Percentiles rank a stretch among this genome's conserved stretches.
phyloP scores from a whole-genome alignment of 1,140 invertebrate species.

The Drosophila tani region DNA sequence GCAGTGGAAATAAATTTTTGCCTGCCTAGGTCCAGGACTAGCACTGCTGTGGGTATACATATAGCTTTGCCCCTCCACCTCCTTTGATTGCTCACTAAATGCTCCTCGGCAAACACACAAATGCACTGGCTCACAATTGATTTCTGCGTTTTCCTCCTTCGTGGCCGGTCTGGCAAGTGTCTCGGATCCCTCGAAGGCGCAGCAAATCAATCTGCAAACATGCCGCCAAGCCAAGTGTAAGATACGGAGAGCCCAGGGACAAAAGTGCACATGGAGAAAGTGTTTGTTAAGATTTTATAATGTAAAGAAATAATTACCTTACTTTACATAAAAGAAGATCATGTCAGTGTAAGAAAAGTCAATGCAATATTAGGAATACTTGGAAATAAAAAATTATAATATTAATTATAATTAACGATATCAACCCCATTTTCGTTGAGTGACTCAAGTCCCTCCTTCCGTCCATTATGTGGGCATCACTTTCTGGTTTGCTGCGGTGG shows the following conservation, averaged over 20 bases:
- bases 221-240: slow-evolving; percentile 74
- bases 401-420: background rate
- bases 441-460: slow-evolving; percentile 15
- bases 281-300: background rate
- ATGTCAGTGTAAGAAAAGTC: too few species aligned
- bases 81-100: slow-evolving; percentile 73
- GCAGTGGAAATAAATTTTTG: slow-evolving; percentile 76
- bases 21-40: slow-evolving; percentile 49
- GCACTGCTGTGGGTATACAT: slow-evolving; percentile 9
- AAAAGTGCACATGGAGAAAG: slow-evolving; percentile 16
- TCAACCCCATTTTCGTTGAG: slow-evolving; percentile 7
- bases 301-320: too few species aligned
- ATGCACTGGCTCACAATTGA: slow-evolving; percentile 61
- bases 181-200: slow-evolving; percentile 70
- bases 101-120: slow-evolving; percentile 40
- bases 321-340: too few species aligned
- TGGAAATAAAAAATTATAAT: background rate
- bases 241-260: slow-evolving; percentile 30
- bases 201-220: slow-evolving; percentile 83
- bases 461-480: slow-evolving; percentile 77
- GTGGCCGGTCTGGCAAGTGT: slow-evolving; percentile 69
- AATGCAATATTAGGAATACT: background rate
- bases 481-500: slow-evolving; percentile 58
- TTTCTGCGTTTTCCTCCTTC: slow-evolving; percentile 61
- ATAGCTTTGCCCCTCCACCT: slow-evolving; percentile 46